These are phyloP conservation scores for Microplitis deprimator DNA, from an alignment of 2,888 invertebrate genomes.

Conservation along the genomic window DNA sequence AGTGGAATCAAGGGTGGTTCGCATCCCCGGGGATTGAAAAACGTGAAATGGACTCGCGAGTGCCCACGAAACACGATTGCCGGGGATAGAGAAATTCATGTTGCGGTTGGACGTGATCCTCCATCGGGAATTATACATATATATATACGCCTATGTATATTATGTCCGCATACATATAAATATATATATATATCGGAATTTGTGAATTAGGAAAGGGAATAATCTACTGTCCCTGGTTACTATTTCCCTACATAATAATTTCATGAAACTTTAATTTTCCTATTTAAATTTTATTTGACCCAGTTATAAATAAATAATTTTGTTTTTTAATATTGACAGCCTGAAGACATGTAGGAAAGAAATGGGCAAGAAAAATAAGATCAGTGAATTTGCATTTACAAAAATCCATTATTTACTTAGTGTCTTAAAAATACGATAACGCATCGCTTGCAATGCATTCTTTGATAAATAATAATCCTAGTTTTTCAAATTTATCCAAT, in stretches of 20 bases:
- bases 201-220: background rate
- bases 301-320: background rate
- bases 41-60: slow-evolving; percentile 20
- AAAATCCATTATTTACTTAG: no score
- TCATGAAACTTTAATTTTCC: background rate
- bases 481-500: background rate
- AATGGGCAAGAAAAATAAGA: no score
- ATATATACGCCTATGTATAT: background rate
- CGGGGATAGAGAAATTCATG: slow-evolving; percentile 19
- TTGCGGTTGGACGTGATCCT: slow-evolving; percentile 21
- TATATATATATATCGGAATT: background rate
- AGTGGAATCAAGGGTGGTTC: slow-evolving; percentile 35
- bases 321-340: background rate
- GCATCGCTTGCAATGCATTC: no score
- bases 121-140: slow-evolving; percentile 7
- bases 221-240: background rate
- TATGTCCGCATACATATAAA: background rate
- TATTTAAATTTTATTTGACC: background rate
- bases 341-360: no score
- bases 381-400: no score
- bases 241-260: background rate
- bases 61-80: slow-evolving; percentile 24
- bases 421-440: no score
- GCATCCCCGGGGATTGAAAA: slow-evolving; percentile 11
- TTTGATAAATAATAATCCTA: no score